Base-by-base conservation (phyloP, 2,888 invertebrate genomes). In the Periphyllus acericola region DNA sequence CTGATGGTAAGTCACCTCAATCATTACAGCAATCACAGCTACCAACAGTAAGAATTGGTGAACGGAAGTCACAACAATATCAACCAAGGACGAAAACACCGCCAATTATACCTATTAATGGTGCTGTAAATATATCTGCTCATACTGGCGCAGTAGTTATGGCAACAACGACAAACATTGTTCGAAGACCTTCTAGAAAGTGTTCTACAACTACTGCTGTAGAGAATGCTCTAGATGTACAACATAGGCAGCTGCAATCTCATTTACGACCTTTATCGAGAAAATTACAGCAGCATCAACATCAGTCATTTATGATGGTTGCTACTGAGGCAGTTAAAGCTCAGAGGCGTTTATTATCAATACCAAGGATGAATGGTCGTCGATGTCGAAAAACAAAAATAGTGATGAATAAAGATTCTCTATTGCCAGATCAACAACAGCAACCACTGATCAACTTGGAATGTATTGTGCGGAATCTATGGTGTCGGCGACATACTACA, bases 291-390 rank as follows among this genome's bases (percentile, higher is more conserved):
- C 74, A 55, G 32, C 29, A 83, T 3, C 83, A 83, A 66, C 74
- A 83, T 40, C 83, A 83, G 40, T 40, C 83, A 0, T 83, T 83
- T 21, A 75, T 83, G 40, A 83, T 83, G 83, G 25, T 74, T 5
- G 83, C 83, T 21, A 75, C 75, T 21, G 19, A 75, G 6, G 19
- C 40, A 25, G 29, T 83, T 29, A 75, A 75, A 3, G 66, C 40
- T 29, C 75, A 60, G 8, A 83, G 83, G 11, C 74, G 40, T 60
- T 34, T 60, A n/a, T 36, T 74, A 5, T 83, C 29, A 3, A n/a
- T 74, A 9, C 55, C 55, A 11, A 75, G 14, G 8, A 75, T 75
- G 36, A 21, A 75, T 3, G 40, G 21, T 14, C 60, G 29, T 5
- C 46, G 40, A 9, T 29, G 29, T 40, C 60, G 66, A 25, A 40